Evolutionary conservation across 2,113 vertebrate species (phyloP), one percentile per base, ranked within the genome.

Genomic region (Cottus gobio): DNA sequence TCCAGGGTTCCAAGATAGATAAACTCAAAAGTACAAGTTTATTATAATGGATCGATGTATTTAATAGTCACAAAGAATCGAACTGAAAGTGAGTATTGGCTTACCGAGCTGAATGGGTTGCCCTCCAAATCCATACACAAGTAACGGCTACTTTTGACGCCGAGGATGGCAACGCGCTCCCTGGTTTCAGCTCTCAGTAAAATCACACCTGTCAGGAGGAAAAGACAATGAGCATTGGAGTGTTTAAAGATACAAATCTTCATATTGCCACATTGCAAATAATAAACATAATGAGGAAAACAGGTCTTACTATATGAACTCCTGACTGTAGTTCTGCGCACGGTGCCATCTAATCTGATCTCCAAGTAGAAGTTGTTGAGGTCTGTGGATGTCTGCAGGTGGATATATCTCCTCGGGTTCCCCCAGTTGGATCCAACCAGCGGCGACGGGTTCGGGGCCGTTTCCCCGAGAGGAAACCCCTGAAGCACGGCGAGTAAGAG

Each of bases 281-380:
- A 58, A 48, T 22, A 68, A 46, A 7, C 6, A 3, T 31, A 63
- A 65, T 13, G 39, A 26, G 7, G 15, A 94, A 56, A 56, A 56
- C 10, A 48, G 18, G 18, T 71, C 97, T 97, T 93, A 99, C 98
- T 99, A 84, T 97, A 97, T 74, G 97, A 94, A 64, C 95, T 97
- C 90, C 97, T 96, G 57, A 92, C 85, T 3, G 96, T 94, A 0
- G 93, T 92, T 46, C 96, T 97, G 5, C 97, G 94, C 69, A 99
- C 85, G 0, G 92, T 94, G 62, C 98, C 97, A 0, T 96, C 96
- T 0, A 93, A 71, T 0, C 93, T 94, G 92, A 99, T 98, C 83
- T 97, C 97, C 82, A 99, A 93, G 89, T 98, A 97, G 93, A 96
- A 96, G 92, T 96, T 97, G 93, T 91, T 96, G 31, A 94, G 75